Evolutionary conservation across 2,113 vertebrate species (phyloP).

Genomic region (Cepphus grylle): DNA sequence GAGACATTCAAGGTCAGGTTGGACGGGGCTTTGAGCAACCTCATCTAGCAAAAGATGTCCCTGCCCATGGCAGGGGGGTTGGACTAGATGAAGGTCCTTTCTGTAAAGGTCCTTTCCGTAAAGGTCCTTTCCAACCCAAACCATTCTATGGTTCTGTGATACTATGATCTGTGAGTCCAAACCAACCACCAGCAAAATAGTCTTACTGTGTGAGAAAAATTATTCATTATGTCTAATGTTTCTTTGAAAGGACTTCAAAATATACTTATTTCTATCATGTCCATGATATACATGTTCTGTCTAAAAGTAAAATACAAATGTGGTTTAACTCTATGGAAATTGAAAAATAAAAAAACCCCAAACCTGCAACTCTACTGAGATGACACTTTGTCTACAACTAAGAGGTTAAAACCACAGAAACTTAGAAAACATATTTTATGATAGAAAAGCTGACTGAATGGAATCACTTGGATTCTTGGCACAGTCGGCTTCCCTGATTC

Average conservation of each 20-base stretch:
- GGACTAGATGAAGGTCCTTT: neutral
- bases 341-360: neutral
- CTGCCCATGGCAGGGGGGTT: neutral
- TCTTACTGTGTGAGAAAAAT: neutral
- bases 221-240: neutral
- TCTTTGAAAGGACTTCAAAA: neutral
- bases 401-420: neutral
- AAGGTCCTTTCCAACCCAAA: neutral
- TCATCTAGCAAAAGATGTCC: neutral
- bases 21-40: neutral
- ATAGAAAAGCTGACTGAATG: neutral
- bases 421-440: neutral
- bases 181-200: neutral
- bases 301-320: neutral
- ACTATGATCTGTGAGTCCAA: neutral
- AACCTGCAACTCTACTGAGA: neutral
- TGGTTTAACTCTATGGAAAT: neutral
- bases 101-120: neutral
- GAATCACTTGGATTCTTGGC: neutral
- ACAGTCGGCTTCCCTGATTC: neutral
- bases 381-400: neutral
- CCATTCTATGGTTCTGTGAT: neutral
- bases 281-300: neutral
- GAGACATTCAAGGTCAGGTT: neutral
- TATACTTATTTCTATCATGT: neutral